These are phyloP conservation scores for Tetrao urogallus DNA, from an alignment of 2,113 vertebrate species.

Conservation along the genomic window DNA sequence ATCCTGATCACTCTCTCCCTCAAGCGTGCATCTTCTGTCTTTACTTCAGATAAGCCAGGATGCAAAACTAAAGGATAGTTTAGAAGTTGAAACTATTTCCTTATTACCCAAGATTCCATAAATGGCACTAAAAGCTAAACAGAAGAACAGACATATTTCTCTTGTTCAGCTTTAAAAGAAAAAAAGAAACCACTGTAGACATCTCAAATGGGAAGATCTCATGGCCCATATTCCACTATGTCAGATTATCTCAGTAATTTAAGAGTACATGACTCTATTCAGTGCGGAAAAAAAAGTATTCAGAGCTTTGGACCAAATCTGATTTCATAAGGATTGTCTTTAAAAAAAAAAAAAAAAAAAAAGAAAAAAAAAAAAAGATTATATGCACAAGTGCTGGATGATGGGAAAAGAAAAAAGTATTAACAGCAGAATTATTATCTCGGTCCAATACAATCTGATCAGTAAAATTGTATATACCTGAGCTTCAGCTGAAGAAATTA, in stretches of 20 bases:
- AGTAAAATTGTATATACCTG: rapidly evolving
- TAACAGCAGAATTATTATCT: not conserved
- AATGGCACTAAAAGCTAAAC: not conserved
- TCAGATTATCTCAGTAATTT: not conserved
- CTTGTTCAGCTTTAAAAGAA: not conserved
- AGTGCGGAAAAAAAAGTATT: not conserved
- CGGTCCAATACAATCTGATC: not conserved
- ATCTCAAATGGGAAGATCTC: not conserved
- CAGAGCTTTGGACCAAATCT: too few relatives aligned
- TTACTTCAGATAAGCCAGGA: not conserved
- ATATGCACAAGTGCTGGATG: too few relatives aligned
- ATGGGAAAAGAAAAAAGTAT: not conserved
- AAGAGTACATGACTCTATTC: not conserved
- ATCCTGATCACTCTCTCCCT: not conserved
- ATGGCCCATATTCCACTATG: not conserved
- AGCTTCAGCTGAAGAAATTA: not conserved
- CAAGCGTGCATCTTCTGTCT: not conserved
- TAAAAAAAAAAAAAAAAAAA: not conserved
- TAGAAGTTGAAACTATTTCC: not conserved
- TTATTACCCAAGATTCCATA: not conserved
- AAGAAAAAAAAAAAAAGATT: not conserved
- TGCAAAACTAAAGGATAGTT: not conserved
- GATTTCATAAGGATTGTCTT: not conserved
- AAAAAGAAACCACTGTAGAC: not conserved
- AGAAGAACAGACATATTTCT: not conserved